phyloP scores from a whole-genome alignment of 30 jellyfish, hydroid and myxozoan species.

The Sanderia malayensis region DNA sequence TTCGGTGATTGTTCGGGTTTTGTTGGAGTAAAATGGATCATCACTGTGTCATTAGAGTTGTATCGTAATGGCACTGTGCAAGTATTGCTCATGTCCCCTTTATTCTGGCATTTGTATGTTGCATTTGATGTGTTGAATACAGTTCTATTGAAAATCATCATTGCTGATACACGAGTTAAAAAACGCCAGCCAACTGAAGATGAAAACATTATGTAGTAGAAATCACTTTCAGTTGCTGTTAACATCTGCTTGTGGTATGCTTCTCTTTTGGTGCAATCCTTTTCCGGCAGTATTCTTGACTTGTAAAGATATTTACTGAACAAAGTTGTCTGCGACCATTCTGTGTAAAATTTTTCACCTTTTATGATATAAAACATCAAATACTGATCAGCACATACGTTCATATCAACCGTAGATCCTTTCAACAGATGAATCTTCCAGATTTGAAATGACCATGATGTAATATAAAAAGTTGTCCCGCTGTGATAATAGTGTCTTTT shows the following conservation, averaged over 20 bases:
- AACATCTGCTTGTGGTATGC: constrained; percentile 19
- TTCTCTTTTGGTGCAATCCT: constrained; percentile 36
- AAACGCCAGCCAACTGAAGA: constrained; percentile 96
- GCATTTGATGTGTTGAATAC: constrained; percentile 46
- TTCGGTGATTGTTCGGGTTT: constrained; percentile 15
- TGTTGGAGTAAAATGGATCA: constrained; percentile 33
- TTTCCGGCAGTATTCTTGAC: constrained; percentile 52
- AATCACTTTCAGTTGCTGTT: constrained; percentile 38
- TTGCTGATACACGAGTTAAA: constrained; percentile 44
- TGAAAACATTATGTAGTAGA: constrained; percentile 56
- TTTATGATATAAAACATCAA: constrained; percentile 69
- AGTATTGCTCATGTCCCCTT: constrained; percentile 3
- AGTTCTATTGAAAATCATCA: constrained; percentile 63
- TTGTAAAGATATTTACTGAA: constrained; percentile 38
- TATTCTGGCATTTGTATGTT: constrained; percentile 26
- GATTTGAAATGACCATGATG: constrained; percentile 86
- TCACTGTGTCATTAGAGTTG: constrained; percentile 50
- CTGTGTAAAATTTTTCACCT: constrained; percentile 55
- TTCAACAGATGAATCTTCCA: constrained; percentile 69
- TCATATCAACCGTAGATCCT: constrained; percentile 61
- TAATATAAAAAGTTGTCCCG: constrained; percentile 56
- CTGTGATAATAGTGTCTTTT: constrained; percentile 23
- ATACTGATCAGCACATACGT: constrained; percentile 81
- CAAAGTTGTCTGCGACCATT: constrained; percentile 71
- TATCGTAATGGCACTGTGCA: constrained; percentile 56